Evolutionary conservation across 30 jellyfish, hydroid and myxozoan species (phyloP).

Genomic region (Pelagia noctiluca): DNA sequence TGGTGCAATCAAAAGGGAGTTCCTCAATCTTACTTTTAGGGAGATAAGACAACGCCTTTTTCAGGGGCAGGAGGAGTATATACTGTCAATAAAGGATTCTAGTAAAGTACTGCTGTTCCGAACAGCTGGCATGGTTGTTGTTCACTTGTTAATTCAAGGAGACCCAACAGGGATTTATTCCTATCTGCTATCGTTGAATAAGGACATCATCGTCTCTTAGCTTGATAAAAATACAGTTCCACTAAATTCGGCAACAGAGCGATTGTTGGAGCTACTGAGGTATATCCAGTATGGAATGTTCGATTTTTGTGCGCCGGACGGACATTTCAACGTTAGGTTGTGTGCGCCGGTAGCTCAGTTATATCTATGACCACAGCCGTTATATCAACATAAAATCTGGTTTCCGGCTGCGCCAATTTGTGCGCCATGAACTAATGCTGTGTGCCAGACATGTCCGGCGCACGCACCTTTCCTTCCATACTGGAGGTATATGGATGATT

Average conservation of each 20-base stretch:
- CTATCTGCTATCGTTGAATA: constrained; percentile 7
- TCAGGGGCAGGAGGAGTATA: neutral
- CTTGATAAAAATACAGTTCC: neutral
- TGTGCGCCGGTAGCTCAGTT: too few relatives aligned
- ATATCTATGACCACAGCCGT: too few relatives aligned
- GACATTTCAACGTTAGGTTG: too few relatives aligned
- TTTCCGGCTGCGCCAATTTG: too few relatives aligned
- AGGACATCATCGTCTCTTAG: constrained; percentile 6
- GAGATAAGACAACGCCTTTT: neutral
- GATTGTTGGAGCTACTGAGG: neutral
- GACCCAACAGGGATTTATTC: neutral
- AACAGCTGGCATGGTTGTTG: neutral
- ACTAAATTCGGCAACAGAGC: neutral
- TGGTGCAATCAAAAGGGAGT: neutral
- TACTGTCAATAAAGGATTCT: neutral
- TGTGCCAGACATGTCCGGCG: too few relatives aligned
- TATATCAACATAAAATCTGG: too few relatives aligned
- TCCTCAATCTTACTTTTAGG: neutral
- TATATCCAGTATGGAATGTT: too few relatives aligned
- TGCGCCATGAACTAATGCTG: too few relatives aligned
- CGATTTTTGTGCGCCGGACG: too few relatives aligned
- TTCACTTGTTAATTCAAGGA: neutral
- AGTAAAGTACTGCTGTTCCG: neutral
- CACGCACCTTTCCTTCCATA: too few relatives aligned
- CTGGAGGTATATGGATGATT: neutral